These are phyloP conservation scores for Serilophus lunatus DNA, from an alignment of 2,113 vertebrate genomes.

Conservation along the genomic window DNA sequence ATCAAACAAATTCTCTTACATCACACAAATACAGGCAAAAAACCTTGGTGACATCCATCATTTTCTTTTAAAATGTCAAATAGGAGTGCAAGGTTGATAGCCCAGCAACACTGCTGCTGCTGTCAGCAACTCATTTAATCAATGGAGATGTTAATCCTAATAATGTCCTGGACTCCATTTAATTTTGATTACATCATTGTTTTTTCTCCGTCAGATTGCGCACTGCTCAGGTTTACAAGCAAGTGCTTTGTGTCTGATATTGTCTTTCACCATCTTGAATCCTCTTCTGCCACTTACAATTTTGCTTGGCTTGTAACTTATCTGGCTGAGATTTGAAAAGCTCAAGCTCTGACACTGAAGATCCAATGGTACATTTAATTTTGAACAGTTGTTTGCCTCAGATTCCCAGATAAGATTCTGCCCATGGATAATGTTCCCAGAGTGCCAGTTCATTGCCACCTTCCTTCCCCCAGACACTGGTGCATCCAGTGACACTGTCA, in stretches of 20 bases:
- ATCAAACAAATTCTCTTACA: not conserved
- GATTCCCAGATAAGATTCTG: not conserved
- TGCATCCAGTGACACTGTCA: not conserved
- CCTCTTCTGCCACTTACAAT: not conserved
- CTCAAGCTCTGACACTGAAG: not conserved
- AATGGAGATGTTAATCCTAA: conserved; percentile 22
- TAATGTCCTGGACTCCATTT: not conserved
- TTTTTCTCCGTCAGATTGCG: not conserved
- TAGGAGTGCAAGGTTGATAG: not conserved
- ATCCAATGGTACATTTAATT: not conserved
- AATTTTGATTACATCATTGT: conserved; percentile 40
- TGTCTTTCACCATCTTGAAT: not conserved
- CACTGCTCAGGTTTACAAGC: not conserved
- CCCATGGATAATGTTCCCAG: not conserved
- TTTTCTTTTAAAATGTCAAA: conserved; percentile 44
- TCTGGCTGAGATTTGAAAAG: not conserved
- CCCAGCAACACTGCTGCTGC: not conserved
- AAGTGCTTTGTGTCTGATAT: not conserved
- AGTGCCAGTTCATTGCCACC: not conserved
- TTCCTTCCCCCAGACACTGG: not conserved
- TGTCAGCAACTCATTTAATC: conserved; percentile 42
- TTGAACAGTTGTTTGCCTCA: not conserved
- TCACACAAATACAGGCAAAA: not conserved
- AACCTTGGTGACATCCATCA: not conserved
- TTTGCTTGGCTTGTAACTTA: not conserved